Conservation (phyloP, 1,140 invertebrate genomes). For the Philotrypesis tridentata region DNA sequence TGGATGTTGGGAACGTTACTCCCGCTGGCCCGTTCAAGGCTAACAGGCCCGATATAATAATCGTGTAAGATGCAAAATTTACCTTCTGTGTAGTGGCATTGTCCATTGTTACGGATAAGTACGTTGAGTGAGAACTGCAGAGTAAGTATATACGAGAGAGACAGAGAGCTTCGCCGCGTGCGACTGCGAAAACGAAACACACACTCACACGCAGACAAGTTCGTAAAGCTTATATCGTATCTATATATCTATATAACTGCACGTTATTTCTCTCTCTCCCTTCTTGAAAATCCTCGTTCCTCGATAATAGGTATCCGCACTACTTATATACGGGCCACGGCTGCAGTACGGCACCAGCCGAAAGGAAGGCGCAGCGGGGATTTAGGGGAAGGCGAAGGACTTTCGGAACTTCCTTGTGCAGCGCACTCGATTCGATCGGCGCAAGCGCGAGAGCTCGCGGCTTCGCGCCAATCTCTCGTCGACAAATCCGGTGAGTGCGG, state of each 20-base stretch:
- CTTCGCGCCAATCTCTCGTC: neutral
- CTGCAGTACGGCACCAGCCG: too few species aligned
- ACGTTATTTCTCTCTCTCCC: neutral
- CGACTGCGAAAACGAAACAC: conserved; percentile 22
- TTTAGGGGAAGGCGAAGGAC: too few species aligned
- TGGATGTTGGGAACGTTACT: conserved; percentile 16
- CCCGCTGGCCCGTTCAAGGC: neutral
- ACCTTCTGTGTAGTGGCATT: conserved; percentile 40
- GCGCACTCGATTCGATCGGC: neutral
- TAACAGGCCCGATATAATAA: neutral
- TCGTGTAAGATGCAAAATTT: conserved; percentile 8
- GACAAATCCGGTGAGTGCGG: neutral
- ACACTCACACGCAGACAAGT: too few species aligned
- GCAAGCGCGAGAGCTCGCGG: neutral
- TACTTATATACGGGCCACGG: too few species aligned
- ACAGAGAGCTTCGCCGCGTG: conserved; percentile 29
- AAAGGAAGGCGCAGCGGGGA: too few species aligned
- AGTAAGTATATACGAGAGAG: too few species aligned
- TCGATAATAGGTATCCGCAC: too few species aligned
- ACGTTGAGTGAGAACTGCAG: too few species aligned
- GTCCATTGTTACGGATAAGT: conserved; percentile 36
- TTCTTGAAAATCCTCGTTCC: neutral
- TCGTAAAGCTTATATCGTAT: conserved; percentile 37
- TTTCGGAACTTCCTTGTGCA: too few species aligned
- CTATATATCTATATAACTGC: neutral